phyloP scores from a whole-genome alignment of 2,888 invertebrate species.

The Morpho helenor region DNA sequence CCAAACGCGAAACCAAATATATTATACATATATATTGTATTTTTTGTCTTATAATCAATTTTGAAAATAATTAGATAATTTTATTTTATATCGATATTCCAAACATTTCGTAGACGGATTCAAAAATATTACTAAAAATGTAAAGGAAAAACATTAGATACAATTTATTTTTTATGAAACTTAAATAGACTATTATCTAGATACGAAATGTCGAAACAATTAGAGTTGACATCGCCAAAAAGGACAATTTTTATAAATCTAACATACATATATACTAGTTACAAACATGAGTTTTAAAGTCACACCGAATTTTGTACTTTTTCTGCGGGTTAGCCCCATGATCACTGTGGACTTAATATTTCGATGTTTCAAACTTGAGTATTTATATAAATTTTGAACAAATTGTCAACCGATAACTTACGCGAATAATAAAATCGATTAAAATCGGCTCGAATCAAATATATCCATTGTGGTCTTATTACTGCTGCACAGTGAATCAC shows the following conservation, averaged over 20 bases:
- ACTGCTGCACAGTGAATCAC: constrained; percentile 68
- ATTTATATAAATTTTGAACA: constrained; percentile 68
- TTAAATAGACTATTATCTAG: constrained; percentile 68
- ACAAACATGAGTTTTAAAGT: constrained; percentile 69
- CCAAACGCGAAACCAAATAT: constrained; percentile 76
- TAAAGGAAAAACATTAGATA: constrained; percentile 63
- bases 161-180: constrained; percentile 51
- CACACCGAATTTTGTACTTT: constrained; percentile 78
- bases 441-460: constrained; percentile 55
- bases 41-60: constrained; percentile 67
- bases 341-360: constrained; percentile 75
- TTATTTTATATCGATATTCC: constrained; percentile 63
- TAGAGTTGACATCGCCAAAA: constrained; percentile 58
- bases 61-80: constrained; percentile 73
- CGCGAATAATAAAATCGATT: constrained; percentile 40
- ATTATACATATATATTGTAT: constrained; percentile 61
- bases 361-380: constrained; percentile 76
- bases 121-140: constrained; percentile 67
- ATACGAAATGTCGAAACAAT: constrained; percentile 62
- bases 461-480: constrained; percentile 74
- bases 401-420: constrained; percentile 74
- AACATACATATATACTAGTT: constrained; percentile 62
- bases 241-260: constrained; percentile 51
- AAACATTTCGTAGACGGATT: constrained; percentile 76
- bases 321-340: constrained; percentile 67